These are phyloP conservation scores for Apoda limacodes DNA, from an alignment of 2,888 invertebrate species.

Conservation along the genomic window DNA sequence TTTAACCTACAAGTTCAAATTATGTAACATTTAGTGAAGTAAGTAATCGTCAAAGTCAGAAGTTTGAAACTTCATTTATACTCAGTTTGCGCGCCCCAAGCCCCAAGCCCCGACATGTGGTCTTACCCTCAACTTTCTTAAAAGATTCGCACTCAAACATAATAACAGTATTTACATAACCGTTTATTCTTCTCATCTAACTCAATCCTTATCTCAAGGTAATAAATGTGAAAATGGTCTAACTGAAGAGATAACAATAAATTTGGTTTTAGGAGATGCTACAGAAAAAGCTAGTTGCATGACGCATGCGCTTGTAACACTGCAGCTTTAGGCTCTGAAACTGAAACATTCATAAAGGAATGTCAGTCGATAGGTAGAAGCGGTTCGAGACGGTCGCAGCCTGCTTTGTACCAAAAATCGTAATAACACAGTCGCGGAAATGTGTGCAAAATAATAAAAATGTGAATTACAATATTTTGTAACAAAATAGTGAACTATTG, in stretches of 20 bases:
- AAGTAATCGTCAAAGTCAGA: too few species aligned
- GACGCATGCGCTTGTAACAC: conserved; percentile 47
- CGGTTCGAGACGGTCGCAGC: conserved; percentile 30
- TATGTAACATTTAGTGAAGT: too few species aligned
- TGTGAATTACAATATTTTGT: too few species aligned
- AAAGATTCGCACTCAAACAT: conserved; percentile 26
- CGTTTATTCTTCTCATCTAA: conserved; percentile 17
- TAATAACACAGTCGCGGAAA: conserved; percentile 10
- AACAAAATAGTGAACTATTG: too few species aligned
- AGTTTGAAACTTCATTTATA: too few species aligned
- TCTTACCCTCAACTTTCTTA: conserved; percentile 45
- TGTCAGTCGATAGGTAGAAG: conserved; percentile 54
- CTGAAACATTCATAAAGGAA: conserved; percentile 34
- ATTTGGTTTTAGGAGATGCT: conserved; percentile 28
- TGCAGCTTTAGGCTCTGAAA: conserved; percentile 47
- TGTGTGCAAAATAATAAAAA: conserved; percentile 9
- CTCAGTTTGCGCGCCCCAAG: too few species aligned
- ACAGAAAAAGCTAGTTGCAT: conserved; percentile 41
- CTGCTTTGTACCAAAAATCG: conserved; percentile 14
- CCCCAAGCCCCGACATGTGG: too few species aligned
- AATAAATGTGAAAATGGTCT: conserved; percentile 26
- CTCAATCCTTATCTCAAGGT: conserved; percentile 20
- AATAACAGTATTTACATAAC: conserved; percentile 11
- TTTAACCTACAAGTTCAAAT: too few species aligned
- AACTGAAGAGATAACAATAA: conserved; percentile 16